These are phyloP conservation scores for Leptopilina drosophilae DNA, from an alignment of 2,888 invertebrate genomes.

Conservation along the genomic window DNA sequence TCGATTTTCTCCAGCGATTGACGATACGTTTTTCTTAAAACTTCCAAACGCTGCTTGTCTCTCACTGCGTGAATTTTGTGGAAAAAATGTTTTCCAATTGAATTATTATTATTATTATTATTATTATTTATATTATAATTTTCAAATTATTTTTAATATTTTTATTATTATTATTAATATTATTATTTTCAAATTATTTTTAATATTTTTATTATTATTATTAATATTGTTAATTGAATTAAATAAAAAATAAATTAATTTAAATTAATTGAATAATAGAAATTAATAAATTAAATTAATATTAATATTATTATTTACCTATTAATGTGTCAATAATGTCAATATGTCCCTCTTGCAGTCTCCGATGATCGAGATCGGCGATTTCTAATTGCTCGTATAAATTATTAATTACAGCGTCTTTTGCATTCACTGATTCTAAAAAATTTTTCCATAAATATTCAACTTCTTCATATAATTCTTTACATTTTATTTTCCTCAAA, in stretches of 20 bases:
- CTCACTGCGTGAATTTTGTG: constrained; percentile 77
- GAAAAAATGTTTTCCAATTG: no score
- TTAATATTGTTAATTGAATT: constrained; percentile 6
- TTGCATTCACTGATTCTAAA: constrained; percentile 82
- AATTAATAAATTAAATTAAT: constrained; percentile 38
- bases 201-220: no score
- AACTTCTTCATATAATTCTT: constrained; percentile 85
- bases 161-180: constrained; percentile 46
- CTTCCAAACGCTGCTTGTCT: constrained; percentile 80
- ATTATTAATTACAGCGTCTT: constrained; percentile 82
- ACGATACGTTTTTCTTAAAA: constrained; percentile 80
- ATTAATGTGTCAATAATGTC: constrained; percentile 84
- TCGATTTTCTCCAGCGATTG: constrained; percentile 79
- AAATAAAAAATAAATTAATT: no score
- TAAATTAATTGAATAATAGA: no score
- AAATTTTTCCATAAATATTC: constrained; percentile 81
- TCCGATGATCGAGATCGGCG: constrained; percentile 86
- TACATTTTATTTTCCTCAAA: constrained; percentile 86
- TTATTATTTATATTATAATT: constrained; percentile 11
- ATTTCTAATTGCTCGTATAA: constrained; percentile 83
- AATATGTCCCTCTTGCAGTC: constrained; percentile 86
- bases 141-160: no score
- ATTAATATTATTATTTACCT: constrained; percentile 75
- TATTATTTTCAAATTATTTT: no score
- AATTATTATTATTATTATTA: constrained; percentile 43